Evolutionary conservation across 2,113 vertebrate species (phyloP), one percentile per base, ranked within the genome.

Genomic region (Notothenia rossii): DNA sequence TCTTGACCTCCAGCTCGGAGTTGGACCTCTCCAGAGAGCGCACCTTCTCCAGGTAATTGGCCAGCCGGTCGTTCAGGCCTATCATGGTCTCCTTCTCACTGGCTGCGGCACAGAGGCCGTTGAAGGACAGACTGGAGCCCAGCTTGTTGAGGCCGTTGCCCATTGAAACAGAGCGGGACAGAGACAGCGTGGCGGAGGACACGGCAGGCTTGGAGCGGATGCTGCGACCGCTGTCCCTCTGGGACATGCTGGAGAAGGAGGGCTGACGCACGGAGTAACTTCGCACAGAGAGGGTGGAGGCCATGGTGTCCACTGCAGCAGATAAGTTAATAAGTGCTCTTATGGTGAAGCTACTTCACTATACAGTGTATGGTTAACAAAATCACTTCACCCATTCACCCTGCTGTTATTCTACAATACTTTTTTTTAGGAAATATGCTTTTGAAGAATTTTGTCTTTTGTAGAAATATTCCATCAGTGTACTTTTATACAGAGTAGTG

Each of bases 31-130:
- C 96, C 89, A 96, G 92, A 0, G 92, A 82, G 33, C 89, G 93
- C 33, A 96, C 93, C 85, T 96, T 95, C 56, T 96, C 94, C 90
- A 95, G 82, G 85, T 95, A 96, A 90, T 86, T 96, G 33, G 96
- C 96, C 74, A 98, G 93, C 20, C 97, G 95, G 90, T 94, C 95
- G 3, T 98, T 98, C 84, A 98, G 95, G 68, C 96, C 94, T 92
- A 96, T 96, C 97, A 98, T 97, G 79, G 96, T 95, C 85, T 97
- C 96, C 85, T 98, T 98, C 45, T 97, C 96, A 0, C 91, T 95
- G 81, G 90, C 43, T 0, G 58, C 81, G 0, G 66, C 43, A 2
- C 68, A 61, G 6, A 92, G 56, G 53, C 92, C 86, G 1, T 93
- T 95, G 65, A 91, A 18, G 66, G 92, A 92, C 5, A 90, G 67